phyloP scores from a whole-genome alignment of 2,797 vertebrate species.

The Chelidonichthys spinosus region DNA sequence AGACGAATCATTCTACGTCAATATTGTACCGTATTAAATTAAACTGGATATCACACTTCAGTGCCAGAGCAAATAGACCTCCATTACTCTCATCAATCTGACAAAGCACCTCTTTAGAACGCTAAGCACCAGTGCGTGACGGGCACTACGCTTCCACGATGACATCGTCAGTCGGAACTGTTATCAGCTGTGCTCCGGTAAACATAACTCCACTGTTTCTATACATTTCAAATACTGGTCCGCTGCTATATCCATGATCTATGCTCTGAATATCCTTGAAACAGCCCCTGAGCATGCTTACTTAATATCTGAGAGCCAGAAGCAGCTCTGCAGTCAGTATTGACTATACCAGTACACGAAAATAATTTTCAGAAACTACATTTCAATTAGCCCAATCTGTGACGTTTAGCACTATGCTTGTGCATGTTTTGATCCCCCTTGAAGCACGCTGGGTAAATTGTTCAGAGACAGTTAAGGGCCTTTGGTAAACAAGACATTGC shows the following conservation, averaged over 20 bases:
- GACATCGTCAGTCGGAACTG: no score
- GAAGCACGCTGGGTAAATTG: conserved; percentile 25
- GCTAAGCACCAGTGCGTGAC: no score
- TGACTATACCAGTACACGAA: conserved; percentile 5
- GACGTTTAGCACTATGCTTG: conserved; percentile 6
- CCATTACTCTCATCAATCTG: no score
- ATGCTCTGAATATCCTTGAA: background rate
- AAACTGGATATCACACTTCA: no score
- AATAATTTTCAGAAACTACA: conserved; percentile 3
- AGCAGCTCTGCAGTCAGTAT: background rate
- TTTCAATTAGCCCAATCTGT: conserved; percentile 28
- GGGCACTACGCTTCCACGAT: no score
- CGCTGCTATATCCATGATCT: background rate
- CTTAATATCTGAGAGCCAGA: background rate
- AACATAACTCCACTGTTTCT: no score
- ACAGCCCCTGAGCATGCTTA: background rate
- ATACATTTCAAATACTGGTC: no score
- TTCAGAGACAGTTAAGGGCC: conserved; percentile 43
- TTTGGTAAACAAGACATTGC: conserved; percentile 71
- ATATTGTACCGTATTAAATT: no score
- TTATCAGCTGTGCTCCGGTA: no score
- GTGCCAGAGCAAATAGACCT: no score
- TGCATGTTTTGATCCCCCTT: background rate
- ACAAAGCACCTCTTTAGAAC: no score
- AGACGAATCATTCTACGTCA: no score